Conservation (phyloP, 1,140 invertebrate genomes). For the Metopolophium dirhodum region DNA sequence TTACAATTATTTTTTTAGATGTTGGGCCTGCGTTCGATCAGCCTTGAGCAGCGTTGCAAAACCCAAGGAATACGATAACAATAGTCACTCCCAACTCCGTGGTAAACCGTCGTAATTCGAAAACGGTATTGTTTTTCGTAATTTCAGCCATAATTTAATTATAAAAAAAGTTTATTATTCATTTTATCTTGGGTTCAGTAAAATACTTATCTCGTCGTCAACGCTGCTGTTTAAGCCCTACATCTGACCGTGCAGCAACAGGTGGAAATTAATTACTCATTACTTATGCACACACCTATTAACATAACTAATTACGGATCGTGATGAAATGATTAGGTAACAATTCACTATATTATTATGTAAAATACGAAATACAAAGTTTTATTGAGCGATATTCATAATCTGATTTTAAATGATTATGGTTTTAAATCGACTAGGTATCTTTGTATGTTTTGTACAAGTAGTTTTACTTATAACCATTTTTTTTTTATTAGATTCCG, state of each 20-base stretch:
- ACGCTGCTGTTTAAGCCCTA: not conserved
- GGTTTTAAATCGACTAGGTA: not conserved
- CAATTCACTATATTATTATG: not conserved
- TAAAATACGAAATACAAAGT: not conserved
- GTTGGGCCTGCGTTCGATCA: not conserved
- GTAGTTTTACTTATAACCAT: not conserved
- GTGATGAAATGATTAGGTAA: not conserved
- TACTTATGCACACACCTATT: not conserved
- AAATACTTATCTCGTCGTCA: not conserved
- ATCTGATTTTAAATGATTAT: not conserved
- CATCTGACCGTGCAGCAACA: not conserved
- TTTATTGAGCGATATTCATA: not conserved
- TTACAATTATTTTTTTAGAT: not conserved
- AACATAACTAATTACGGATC: not conserved
- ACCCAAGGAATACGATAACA: not conserved
- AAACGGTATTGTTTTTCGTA: not conserved
- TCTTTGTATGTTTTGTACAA: not conserved
- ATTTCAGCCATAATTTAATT: not conserved
- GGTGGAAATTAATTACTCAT: slow-evolving; percentile 1
- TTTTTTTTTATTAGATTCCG: not conserved
- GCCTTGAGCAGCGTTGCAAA: not conserved
- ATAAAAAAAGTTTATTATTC: not conserved
- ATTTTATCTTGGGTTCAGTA: not conserved
- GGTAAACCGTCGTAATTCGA: not conserved
- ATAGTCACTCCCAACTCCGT: not conserved